These are phyloP conservation scores for Pseudomyrmex pallidus DNA, from an alignment of 1,140 invertebrate genomes.

Conservation along the genomic window DNA sequence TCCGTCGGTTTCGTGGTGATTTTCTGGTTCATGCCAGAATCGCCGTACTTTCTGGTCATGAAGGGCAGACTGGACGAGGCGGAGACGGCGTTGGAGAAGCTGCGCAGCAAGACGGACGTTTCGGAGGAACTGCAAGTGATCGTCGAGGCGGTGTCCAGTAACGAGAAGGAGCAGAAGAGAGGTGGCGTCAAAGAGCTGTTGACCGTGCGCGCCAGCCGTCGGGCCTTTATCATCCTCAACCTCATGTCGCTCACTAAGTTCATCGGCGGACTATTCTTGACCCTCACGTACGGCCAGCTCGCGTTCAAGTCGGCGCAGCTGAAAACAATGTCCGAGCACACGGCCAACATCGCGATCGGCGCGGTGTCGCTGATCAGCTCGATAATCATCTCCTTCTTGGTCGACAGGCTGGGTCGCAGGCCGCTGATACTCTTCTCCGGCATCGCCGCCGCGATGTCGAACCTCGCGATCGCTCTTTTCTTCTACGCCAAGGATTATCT, in stretches of 20 bases:
- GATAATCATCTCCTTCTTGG: conserved; percentile 73
- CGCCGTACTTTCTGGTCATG: conserved; percentile 79
- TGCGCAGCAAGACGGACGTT: conserved; percentile 67
- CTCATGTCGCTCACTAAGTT: conserved; percentile 89
- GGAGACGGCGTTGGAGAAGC: conserved; percentile 65
- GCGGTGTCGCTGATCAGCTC: conserved; percentile 81
- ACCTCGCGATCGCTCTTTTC: conserved; percentile 86
- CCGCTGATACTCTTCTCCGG: conserved; percentile 83
- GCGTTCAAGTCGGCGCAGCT: conserved; percentile 89
- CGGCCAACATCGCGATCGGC: conserved; percentile 85
- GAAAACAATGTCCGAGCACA: conserved; percentile 79
- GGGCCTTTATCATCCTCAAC: conserved; percentile 88
- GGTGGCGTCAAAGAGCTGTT: conserved; percentile 85
- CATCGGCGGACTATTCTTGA: conserved; percentile 89
- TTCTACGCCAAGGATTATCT: conserved; percentile 85
- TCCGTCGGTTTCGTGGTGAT: conserved; percentile 77
- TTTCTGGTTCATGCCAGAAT: conserved; percentile 85
- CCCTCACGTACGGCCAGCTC: conserved; percentile 89
- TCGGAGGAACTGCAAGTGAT: conserved; percentile 78
- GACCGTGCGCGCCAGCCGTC: conserved; percentile 86
- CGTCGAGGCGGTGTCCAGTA: conserved; percentile 83
- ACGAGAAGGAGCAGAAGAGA: conserved; percentile 75
- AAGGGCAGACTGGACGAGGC: conserved; percentile 57
- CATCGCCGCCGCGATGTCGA: conserved; percentile 54
- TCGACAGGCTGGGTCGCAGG: conserved; percentile 85